Base-by-base conservation (phyloP, 2,113 vertebrate genomes). In the Ciconia maguari region DNA sequence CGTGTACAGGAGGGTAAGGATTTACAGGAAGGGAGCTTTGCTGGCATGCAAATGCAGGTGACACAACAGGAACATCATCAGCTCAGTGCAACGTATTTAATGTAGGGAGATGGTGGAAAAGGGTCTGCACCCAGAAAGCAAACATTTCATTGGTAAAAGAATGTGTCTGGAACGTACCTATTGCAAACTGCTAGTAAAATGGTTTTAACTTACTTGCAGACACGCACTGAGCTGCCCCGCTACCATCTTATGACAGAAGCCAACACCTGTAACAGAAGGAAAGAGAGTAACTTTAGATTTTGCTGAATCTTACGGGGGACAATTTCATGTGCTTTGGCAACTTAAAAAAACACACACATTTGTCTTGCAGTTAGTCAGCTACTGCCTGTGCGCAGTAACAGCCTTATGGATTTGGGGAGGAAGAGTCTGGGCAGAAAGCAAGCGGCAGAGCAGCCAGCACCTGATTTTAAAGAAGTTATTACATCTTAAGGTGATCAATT, bases 221-320 rank as follows among this genome's bases (percentile, higher is more conserved):
- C 4, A 10, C 0, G 2, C 2, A 2, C 72, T 51, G 64, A 83
- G 41, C 76, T 49, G 58, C 72, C 44, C 60, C 1, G 1, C 18
- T n/a, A 20, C 22, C 24, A 7, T 18, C 29, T 18, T 2, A 8
- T 2, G 29, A 29, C 21, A 58, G 24, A 27, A 42, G 32, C 29
- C 89, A 66, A 20, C 49, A 9, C 41, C 74, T 46, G 85, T 1
- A 32, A 16, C 25, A 57, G 48, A 30, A 60, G 68, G 29, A 21
- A 42, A 61, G 42, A 13, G 4, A 26, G 7, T 1, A 71, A 20
- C 5, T 51, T 70, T 2, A 24, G 46, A 14, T 7, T 46, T 16
- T 32, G 26, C 55, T 62, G 42, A 22, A 34, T 25, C 54, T 62
- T 16, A 8, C 6, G 1, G 48, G n/a, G 12, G 38, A 46, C n/a